phyloP scores from a whole-genome alignment of 2,888 invertebrate genomes.

The Magallana nippona region DNA sequence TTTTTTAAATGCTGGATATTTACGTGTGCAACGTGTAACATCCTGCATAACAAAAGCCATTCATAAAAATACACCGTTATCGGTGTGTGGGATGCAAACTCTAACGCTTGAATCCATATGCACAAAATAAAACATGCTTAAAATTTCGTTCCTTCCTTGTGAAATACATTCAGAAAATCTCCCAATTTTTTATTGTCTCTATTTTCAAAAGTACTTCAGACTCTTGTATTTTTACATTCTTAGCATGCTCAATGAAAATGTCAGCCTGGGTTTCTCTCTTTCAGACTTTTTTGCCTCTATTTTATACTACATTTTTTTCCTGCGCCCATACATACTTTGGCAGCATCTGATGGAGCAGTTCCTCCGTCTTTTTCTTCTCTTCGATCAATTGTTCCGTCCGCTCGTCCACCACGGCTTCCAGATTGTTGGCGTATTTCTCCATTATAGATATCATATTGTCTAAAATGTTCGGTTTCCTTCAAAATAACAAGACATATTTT shows the following conservation, averaged over 20 bases:
- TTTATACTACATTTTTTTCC: background rate
- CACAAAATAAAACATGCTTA: no score
- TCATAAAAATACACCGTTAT: no score
- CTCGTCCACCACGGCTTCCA: slow-evolving; percentile 95
- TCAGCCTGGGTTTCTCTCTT: background rate
- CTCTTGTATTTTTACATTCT: no score
- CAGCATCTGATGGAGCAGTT: slow-evolving; percentile 84
- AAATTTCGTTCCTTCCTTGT: no score
- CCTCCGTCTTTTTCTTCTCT: slow-evolving; percentile 98
- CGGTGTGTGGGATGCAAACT: no score
- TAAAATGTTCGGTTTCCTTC: slow-evolving; percentile 95
- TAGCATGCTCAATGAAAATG: background rate
- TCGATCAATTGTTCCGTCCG: slow-evolving; percentile 95
- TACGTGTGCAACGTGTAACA: no score
- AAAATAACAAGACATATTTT: background rate
- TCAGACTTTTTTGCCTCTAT: background rate
- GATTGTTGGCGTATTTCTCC: slow-evolving; percentile 97
- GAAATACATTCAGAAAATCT: no score
- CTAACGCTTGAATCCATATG: no score
- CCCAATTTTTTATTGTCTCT: no score
- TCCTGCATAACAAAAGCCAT: no score
- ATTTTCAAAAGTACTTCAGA: no score
- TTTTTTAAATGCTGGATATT: no score
- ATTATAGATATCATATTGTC: slow-evolving; percentile 99
- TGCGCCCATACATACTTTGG: slow-evolving; percentile 70